These are phyloP conservation scores for Patella caerulea DNA, from an alignment of 2,888 invertebrate genomes.

Conservation along the genomic window DNA sequence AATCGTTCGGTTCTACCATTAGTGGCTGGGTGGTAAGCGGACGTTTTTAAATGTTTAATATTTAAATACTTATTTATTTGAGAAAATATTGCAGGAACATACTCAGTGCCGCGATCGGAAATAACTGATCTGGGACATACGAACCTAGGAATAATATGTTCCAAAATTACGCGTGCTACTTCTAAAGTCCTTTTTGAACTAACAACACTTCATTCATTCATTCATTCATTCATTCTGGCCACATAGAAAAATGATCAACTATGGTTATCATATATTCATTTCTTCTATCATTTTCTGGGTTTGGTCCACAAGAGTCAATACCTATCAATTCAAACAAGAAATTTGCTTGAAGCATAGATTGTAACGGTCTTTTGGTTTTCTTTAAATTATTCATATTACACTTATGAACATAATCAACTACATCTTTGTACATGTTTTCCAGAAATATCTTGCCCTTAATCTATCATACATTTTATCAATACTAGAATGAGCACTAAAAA, in stretches of 20 bases:
- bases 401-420: neutral
- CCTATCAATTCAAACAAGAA: slow-evolving; percentile 13
- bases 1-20: no score
- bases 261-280: slow-evolving; percentile 13
- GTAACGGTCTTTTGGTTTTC: neutral
- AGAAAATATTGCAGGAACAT: no score
- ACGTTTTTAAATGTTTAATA: no score
- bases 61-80: no score
- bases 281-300: neutral
- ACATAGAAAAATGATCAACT: slow-evolving; percentile 8
- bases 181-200: neutral
- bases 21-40: no score
- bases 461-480: slow-evolving; percentile 17
- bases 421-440: slow-evolving; percentile 20
- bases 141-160: slow-evolving; percentile 7
- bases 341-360: neutral
- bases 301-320: slow-evolving; percentile 4
- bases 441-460: slow-evolving; percentile 6
- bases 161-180: slow-evolving; percentile 6
- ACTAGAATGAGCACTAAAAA: slow-evolving; percentile 11
- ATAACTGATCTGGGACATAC: slow-evolving; percentile 4
- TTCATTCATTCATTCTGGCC: no score
- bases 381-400: neutral
- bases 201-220: no score
- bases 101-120: slow-evolving; percentile 13